These are phyloP conservation scores for Antennarius striatus DNA, from an alignment of 2,113 vertebrate species.

Conservation along the genomic window DNA sequence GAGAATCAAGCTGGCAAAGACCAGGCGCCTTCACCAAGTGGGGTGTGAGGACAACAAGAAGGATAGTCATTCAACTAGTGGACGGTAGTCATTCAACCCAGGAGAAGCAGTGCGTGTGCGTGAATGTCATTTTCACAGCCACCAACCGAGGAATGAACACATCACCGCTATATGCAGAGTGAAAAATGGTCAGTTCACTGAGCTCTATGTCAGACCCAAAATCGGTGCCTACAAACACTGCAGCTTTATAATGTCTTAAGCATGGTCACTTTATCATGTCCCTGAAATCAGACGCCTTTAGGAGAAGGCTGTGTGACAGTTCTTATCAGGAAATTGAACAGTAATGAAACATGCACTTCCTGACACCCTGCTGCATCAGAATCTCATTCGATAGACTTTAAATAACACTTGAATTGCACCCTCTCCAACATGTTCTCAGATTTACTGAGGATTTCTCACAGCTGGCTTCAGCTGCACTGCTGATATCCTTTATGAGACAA, in stretches of 20 bases:
- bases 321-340: conserved; percentile 12
- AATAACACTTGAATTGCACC: conserved; percentile 8
- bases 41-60: no score
- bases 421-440: background rate
- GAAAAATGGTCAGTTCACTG: conserved; percentile 33
- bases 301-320: conserved; percentile 19
- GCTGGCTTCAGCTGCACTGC: background rate
- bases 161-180: conserved; percentile 23
- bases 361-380: conserved; percentile 17
- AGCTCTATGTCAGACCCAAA: conserved; percentile 19
- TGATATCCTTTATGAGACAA: conserved; percentile 7
- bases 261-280: conserved; percentile 29
- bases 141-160: conserved; percentile 31
- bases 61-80: no score
- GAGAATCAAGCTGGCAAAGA: no score
- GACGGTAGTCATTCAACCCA: conserved; percentile 1
- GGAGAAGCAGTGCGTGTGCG: conserved; percentile 12
- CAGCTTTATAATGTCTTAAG: conserved; percentile 21
- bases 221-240: conserved; percentile 27
- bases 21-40: no score
- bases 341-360: conserved; percentile 7
- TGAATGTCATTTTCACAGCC: conserved; percentile 51
- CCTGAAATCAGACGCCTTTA: conserved; percentile 24
- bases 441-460: background rate
- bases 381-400: conserved; percentile 17